Conservation (phyloP, 2,113 vertebrate genomes). For the Amblyornis subalaris region DNA sequence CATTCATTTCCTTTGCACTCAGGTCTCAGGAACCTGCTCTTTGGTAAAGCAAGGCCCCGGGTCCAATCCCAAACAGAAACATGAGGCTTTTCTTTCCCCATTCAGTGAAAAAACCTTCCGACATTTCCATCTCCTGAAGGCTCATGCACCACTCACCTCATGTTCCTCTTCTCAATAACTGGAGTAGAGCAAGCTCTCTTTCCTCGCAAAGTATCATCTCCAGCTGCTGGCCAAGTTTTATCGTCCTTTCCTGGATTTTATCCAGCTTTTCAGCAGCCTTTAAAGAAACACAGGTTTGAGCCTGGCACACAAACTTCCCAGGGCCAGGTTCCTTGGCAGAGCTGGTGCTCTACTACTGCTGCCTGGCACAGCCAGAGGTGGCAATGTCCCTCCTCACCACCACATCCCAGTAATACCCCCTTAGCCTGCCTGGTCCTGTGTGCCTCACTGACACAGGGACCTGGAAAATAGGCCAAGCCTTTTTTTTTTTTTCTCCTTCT, state of each 20-base stretch:
- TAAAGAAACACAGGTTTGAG: background rate
- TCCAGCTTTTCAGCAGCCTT: background rate
- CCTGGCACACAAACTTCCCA: background rate
- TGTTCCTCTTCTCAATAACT: background rate
- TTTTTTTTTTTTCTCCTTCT: background rate
- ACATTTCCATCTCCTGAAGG: background rate
- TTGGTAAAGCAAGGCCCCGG: background rate
- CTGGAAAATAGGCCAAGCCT: background rate
- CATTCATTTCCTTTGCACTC: background rate
- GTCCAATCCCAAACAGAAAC: background rate
- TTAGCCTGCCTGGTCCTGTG: background rate
- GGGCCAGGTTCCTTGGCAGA: background rate
- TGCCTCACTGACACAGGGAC: background rate
- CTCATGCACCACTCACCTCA: background rate
- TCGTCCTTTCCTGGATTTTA: background rate
- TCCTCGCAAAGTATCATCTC: background rate
- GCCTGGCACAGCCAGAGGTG: background rate
- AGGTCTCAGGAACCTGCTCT: background rate
- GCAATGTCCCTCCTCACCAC: background rate
- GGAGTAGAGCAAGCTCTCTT: background rate
- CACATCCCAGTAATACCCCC: background rate
- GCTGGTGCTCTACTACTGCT: background rate
- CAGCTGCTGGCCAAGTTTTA: background rate
- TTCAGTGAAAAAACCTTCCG: background rate
- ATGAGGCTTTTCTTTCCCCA: background rate